Evolutionary conservation across 2,888 invertebrate genomes (phyloP).

Genomic region (Spisula subtruncata): DNA sequence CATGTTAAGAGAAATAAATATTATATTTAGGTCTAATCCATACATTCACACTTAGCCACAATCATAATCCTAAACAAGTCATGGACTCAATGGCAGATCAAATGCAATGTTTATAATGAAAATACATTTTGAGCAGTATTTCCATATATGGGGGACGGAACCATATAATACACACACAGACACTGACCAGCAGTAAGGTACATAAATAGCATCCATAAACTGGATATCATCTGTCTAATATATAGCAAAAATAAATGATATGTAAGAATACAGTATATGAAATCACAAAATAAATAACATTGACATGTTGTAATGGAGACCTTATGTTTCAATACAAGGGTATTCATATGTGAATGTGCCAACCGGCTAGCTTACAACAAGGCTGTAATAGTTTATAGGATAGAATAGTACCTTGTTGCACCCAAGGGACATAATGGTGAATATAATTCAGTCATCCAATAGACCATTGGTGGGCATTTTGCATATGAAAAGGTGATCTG

Average conservation of each 20-base stretch:
- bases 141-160: background rate
- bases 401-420: too few species aligned
- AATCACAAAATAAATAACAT: background rate
- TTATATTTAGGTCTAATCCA: background rate
- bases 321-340: too few species aligned
- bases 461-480: too few species aligned
- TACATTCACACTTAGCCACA: background rate
- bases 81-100: background rate
- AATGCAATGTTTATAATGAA: background rate
- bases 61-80: background rate
- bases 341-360: too few species aligned
- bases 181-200: constrained; percentile 54
- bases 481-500: too few species aligned
- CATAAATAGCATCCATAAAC: background rate
- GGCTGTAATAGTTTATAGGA: too few species aligned
- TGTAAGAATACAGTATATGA: background rate
- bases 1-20: too few species aligned
- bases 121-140: background rate
- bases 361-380: too few species aligned
- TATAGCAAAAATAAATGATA: too few species aligned
- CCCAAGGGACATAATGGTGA: too few species aligned
- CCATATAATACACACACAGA: background rate
- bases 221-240: background rate
- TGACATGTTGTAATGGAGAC: too few species aligned
- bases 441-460: too few species aligned